Conservation (phyloP, 2,797 vertebrate species). For the Danio choprae region DNA sequence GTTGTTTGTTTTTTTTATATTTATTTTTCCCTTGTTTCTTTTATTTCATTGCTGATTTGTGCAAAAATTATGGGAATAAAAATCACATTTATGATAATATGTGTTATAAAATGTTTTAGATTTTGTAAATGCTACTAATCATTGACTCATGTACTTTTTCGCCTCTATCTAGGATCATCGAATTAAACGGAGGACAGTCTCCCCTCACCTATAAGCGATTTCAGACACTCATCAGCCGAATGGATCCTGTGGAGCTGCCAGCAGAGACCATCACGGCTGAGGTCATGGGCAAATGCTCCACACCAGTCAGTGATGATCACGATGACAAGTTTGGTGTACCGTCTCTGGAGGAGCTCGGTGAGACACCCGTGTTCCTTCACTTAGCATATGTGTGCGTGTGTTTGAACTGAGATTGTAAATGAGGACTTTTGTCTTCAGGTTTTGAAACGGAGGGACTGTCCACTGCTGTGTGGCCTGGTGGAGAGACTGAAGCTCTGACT, state of each 20-base stretch:
- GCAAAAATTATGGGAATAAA: too few relatives aligned
- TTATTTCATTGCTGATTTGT: too few relatives aligned
- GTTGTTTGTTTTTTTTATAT: too few relatives aligned
- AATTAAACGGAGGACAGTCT: slow-evolving; percentile 93
- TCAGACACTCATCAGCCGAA: slow-evolving; percentile 94
- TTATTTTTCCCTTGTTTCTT: too few relatives aligned
- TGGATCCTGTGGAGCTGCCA: slow-evolving; percentile 90
- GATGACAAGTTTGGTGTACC: slow-evolving; percentile 96
- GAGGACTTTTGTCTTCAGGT: slow-evolving; percentile 72
- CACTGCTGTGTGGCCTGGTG: slow-evolving; percentile 93
- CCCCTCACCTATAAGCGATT: slow-evolving; percentile 98
- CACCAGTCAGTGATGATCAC: slow-evolving; percentile 91
- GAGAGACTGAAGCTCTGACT: slow-evolving; percentile 93
- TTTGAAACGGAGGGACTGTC: slow-evolving; percentile 91
- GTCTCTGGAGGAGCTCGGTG: slow-evolving; percentile 96
- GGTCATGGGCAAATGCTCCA: slow-evolving; percentile 87
- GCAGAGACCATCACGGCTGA: slow-evolving; percentile 90
- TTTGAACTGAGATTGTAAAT: neutral
- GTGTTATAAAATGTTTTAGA: too few relatives aligned
- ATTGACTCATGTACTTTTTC: neutral
- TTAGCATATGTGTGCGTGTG: neutral
- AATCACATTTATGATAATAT: too few relatives aligned
- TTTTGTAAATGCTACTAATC: neutral
- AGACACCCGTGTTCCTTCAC: slow-evolving; percentile 32
- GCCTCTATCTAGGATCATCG: slow-evolving; percentile 87